These are phyloP conservation scores for Apodemia duryi DNA, from an alignment of 2,888 invertebrate species.

Conservation along the genomic window DNA sequence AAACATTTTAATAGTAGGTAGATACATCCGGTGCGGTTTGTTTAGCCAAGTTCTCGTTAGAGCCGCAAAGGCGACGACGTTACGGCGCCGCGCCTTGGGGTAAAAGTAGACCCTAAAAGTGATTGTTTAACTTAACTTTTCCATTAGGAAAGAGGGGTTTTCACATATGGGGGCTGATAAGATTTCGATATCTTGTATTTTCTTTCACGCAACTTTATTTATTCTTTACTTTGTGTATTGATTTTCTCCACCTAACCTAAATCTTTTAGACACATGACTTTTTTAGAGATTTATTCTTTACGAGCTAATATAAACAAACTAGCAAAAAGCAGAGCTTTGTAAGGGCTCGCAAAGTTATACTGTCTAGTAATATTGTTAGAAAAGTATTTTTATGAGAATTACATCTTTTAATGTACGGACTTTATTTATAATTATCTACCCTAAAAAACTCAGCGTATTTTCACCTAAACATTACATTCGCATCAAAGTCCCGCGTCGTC, in stretches of 20 bases:
- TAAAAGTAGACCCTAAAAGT: conserved; percentile 45
- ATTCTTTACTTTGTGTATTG: neutral
- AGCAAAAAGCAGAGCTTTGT: too few relatives aligned
- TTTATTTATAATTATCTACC: too few relatives aligned
- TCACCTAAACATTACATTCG: too few relatives aligned
- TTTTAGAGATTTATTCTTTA: too few relatives aligned
- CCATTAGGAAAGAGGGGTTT: conserved; percentile 36
- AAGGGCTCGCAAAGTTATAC: too few relatives aligned
- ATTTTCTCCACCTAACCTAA: neutral
- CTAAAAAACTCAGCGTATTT: too few relatives aligned
- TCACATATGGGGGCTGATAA: conserved; percentile 21
- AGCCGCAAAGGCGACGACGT: conserved; percentile 31
- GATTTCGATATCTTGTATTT: conserved; percentile 6
- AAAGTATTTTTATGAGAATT: too few relatives aligned
- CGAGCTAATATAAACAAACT: too few relatives aligned
- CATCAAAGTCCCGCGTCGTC: too few relatives aligned
- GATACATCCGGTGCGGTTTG: conserved; percentile 31
- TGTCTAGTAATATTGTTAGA: too few relatives aligned
- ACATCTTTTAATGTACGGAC: too few relatives aligned
- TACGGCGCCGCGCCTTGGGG: conserved; percentile 33
- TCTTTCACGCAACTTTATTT: neutral
- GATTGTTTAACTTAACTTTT: conserved; percentile 49
- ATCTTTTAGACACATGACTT: too few relatives aligned
- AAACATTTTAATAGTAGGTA: conserved; percentile 22
- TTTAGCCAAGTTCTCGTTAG: conserved; percentile 34